Evolutionary conservation across 2,113 vertebrate species (phyloP), one percentile per base, ranked within the genome.

Genomic region (Capra hircus): DNA sequence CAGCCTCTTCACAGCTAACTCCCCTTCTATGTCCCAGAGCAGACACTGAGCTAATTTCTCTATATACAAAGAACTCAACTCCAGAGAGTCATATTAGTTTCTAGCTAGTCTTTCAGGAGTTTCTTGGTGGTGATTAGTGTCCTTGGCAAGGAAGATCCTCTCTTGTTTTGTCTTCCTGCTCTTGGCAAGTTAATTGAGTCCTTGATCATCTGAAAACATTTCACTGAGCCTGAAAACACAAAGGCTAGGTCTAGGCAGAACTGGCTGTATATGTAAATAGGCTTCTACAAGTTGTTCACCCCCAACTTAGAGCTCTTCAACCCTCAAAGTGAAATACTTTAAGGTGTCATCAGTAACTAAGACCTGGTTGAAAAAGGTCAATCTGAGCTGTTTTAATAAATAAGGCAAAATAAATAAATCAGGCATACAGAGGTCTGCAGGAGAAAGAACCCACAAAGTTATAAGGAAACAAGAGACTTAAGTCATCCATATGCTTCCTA

Each of bases 321-420:
- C 6, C 17, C 45, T 92, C n/a, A 55, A 84, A 84, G 52, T 84
- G n/a, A 83, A 53, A 83, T 84, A 59, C 6, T 55, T 88, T 67
- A 91, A 93, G 45, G 55, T 30, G 33, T 80, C 77, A 64, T 67
- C 36, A 82, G 28, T 60, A 92, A 87, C 25, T 55, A n/a, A 93
- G 52, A 62, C 23, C 64, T 45, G 92, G 43, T 16, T 97, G 74
- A 95, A 59, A 96, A 97, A 94, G 83, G 78, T 15, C 33, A 43
- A 95, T 23, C 48, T 43, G 77, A 57, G 23, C 23, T 93, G 16
- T 91, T 93, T 81, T 88, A 80, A 43, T 50, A 92, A 96, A 90
- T 33, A 85, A 86, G 16, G 59, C 52, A 59, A 40, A 77, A 77
- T 74, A 74, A 40, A 43, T 77, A 43, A 77, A 77, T 77, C 36